Base-by-base conservation (phyloP, 2,113 vertebrate genomes). In the Mola mola region DNA sequence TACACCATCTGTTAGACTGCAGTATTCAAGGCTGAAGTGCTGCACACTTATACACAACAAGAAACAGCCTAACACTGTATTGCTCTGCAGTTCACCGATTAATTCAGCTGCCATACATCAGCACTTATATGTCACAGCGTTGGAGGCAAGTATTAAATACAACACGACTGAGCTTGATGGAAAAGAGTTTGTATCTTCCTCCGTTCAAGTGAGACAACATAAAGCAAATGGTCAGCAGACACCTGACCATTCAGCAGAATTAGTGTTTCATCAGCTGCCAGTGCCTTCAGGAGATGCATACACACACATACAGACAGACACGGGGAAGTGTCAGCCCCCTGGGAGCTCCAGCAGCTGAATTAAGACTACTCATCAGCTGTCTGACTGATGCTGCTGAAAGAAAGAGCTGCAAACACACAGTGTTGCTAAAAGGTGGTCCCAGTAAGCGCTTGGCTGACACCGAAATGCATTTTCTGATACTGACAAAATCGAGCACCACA, bases 221-320 rank as follows among this genome's bases (percentile, higher is more conserved):
- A 9, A 25, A 61, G 65, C 76, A 84, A 84, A 75, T 84, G 73
- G 81, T 63, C 82, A 69, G 79, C 66, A 68, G 67, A 51, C 73
- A 57, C 75, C 50, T 37, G 17, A 76, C 6, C n/a, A 38, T 84
- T 86, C 75, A 70, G 85, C 79, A 72, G 36, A 79, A 82, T 74
- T 61, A 43, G 43, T 76, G 83, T 86, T 85, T 82, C 75, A 87
- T 87, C 83, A 85, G 80, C 87, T 86, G 85, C 48, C 47, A 34
- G 34, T 41, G 70, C 28, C 67, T 72, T 79, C 20, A 75, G 36
- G 24, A 66, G 20, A 58, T 29, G 17, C 8, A 41, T 56, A 40
- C 29, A 75, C 28, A 49, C 33, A 66, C 53, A 56, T 62, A 69
- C 64, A 50, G 5, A 57, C 46, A 53, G 28, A 55, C 56, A 44